Conservation (phyloP, 2,888 invertebrate species). For the Lysandra bellargus region DNA sequence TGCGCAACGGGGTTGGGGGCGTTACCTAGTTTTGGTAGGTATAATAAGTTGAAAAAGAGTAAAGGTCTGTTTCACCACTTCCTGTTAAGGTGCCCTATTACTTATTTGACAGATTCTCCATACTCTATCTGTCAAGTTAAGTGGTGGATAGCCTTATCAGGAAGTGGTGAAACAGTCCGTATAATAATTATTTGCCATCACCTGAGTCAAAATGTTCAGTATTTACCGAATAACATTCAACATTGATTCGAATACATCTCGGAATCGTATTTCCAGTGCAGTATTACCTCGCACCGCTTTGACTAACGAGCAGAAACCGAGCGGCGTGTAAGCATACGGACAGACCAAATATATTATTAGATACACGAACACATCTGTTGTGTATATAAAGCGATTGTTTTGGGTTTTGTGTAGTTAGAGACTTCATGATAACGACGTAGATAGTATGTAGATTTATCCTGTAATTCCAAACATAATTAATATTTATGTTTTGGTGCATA, state of each 20-base stretch:
- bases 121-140: no score
- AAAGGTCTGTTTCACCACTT: no score
- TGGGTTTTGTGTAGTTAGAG: neutral
- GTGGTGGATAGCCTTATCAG: no score
- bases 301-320: conserved; percentile 6
- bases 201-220: neutral
- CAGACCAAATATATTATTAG: neutral
- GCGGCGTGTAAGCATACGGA: neutral
- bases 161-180: no score
- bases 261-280: neutral
- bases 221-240: neutral
- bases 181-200: neutral
- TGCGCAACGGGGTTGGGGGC: no score
- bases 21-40: no score
- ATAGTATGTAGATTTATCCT: no score
- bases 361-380: neutral
- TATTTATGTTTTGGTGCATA: no score
- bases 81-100: no score
- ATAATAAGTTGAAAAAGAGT: neutral
- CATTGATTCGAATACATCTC: neutral
- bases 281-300: neutral
- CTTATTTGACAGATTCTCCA: no score
- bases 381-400: neutral
- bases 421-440: neutral
- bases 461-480: no score